Percentiles rank a stretch among this genome's conserved stretches.
phyloP scores from a whole-genome alignment of 2,797 vertebrate species.

The Thripadectes ignobilis region DNA sequence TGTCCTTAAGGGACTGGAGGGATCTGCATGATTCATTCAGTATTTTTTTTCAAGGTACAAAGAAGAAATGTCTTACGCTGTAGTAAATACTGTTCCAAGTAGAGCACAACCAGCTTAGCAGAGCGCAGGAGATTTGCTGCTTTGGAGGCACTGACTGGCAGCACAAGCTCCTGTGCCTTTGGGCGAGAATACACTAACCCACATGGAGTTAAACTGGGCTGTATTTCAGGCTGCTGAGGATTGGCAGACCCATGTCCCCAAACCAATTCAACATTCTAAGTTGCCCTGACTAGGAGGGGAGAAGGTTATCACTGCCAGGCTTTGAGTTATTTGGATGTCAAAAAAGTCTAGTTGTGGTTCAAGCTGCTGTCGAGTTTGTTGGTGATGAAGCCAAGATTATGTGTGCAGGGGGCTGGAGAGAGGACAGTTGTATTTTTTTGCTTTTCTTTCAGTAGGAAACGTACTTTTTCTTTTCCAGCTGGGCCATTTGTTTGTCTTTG shows the following conservation, averaged over 20 bases:
- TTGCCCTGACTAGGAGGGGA: background rate
- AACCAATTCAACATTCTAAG: background rate
- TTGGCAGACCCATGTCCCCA: background rate
- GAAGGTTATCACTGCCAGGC: slow-evolving; percentile 3
- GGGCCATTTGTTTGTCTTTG: background rate
- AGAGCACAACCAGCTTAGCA: background rate
- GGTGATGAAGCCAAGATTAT: background rate
- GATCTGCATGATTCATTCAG: slow-evolving; percentile 52
- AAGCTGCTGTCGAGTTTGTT: background rate
- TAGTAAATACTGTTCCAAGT: slow-evolving; percentile 31
- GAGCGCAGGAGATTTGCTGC: background rate
- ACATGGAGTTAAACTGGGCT: background rate
- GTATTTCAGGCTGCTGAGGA: background rate
- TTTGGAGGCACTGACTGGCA: background rate
- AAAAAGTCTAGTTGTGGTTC: background rate
- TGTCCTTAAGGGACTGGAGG: slow-evolving; percentile 52
- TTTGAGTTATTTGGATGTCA: background rate
- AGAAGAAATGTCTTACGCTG: background rate
- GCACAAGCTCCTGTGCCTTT: background rate
- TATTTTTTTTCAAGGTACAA: slow-evolving; percentile 31
- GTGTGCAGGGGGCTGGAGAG: background rate
- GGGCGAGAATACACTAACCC: background rate
- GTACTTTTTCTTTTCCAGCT: background rate
- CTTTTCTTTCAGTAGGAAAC: background rate
- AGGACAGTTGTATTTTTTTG: accelerated